These are phyloP conservation scores for Norana najaformis DNA, from an alignment of 2,888 invertebrate species.

Conservation along the genomic window DNA sequence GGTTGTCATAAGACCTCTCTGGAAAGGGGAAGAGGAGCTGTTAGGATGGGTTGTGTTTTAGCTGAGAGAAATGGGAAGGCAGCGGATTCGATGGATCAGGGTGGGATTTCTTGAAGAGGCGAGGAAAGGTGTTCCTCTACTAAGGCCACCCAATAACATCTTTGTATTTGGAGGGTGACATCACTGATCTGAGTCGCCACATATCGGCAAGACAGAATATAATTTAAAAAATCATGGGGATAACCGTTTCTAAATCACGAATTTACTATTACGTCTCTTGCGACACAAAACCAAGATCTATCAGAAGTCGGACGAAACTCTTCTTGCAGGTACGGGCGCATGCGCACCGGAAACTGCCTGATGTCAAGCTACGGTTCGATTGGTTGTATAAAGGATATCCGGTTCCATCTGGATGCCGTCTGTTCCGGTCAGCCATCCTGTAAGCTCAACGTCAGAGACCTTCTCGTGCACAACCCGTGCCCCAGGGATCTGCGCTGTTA, in stretches of 20 bases:
- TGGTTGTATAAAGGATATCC: constrained; percentile 14
- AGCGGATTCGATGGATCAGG: too few species aligned
- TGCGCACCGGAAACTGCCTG: constrained; percentile 31
- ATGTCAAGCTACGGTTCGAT: constrained; percentile 21
- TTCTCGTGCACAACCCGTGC: constrained; percentile 32
- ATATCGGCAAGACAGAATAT: too few species aligned
- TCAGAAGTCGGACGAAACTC: neutral
- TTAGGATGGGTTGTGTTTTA: too few species aligned
- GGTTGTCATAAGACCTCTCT: too few species aligned
- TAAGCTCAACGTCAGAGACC: constrained; percentile 36
- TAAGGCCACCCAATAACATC: too few species aligned
- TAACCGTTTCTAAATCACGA: neutral
- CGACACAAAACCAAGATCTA: neutral
- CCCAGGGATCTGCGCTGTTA: constrained; percentile 33
- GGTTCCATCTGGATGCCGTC: constrained; percentile 27
- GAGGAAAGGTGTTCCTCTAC: too few species aligned
- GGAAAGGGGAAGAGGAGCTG: too few species aligned
- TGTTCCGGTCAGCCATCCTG: constrained; percentile 34
- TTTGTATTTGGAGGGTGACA: too few species aligned
- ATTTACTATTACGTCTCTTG: neutral
- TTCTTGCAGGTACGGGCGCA: constrained; percentile 34
- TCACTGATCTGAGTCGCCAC: too few species aligned
- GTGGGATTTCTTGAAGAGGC: too few species aligned
- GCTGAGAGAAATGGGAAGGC: too few species aligned
- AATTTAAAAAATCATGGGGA: neutral